Evolutionary conservation across 1,140 invertebrate genomes (phyloP), one percentile per base, ranked within the genome.

Genomic region (Manduca sexta): DNA sequence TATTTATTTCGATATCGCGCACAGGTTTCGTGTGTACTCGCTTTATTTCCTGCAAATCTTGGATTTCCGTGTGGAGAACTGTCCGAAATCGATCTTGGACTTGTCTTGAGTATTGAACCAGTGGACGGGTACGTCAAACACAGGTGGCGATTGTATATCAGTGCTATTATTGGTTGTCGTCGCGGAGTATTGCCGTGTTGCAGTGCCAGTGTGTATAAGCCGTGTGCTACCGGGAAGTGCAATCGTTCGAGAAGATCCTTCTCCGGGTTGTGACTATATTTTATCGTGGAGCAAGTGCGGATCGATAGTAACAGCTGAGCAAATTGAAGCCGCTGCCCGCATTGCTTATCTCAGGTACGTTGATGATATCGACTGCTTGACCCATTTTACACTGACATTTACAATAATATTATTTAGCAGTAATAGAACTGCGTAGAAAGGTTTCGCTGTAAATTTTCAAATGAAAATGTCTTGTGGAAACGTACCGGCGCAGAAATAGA

Each of bases 241-340:
- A 62, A 45, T 61, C 48, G 51, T 62, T 62, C 64, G 64, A 60
- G 45, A 62, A 59, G 8, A 30, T 44, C 52, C 60, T 43, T 44
- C 57, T 48, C 52, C 59, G 61, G 55, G 51, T 55, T 52, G 52
- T 63, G 60, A 56, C 58, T 52, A 49, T 59, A 67, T 56, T 66
- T 58, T 66, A 64, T 56, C 51, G 53, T 66, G 49, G 66, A 70
- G 52, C 60, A 56, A 64, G 49, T 53, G 52, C 52, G 58, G 71
- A 81, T 81, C 74, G 67, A 81, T 81, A 77, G 56, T 50, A 74
- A 69, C 71, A 77, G 73, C 74, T 75, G 71, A 74, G 60, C 56
- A 60, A 55, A 67, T 69, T 69, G 63, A 59, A 64, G 48, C 47
- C 35, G 41, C 43, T 67, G 52, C 47, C 60, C 60, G 62, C 62